Percentiles rank a stretch among this genome's conserved stretches.
These are phyloP conservation scores for Ypsolopha sequella DNA, from an alignment of 2,888 invertebrate genomes.

Conservation along the genomic window DNA sequence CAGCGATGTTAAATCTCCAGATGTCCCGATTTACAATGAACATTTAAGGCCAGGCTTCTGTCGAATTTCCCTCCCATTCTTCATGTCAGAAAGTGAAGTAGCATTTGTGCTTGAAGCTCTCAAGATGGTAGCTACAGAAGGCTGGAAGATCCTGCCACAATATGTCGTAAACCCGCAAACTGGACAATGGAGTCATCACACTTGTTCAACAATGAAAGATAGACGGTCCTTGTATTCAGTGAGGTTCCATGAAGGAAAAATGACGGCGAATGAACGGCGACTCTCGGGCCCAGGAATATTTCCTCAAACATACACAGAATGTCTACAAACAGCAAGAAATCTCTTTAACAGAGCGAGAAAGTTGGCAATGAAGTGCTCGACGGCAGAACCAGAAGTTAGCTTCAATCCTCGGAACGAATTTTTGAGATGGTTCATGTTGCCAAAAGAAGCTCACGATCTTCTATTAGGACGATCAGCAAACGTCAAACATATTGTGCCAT, in stretches of 20 bases:
- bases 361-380: conserved; percentile 79
- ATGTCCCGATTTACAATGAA: conserved; percentile 69
- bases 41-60: conserved; percentile 89
- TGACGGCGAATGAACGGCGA: conserved; percentile 79
- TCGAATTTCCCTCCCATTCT: conserved; percentile 87
- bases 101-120: conserved; percentile 87
- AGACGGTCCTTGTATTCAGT: conserved; percentile 86
- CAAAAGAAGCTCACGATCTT: conserved; percentile 86
- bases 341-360: conserved; percentile 83
- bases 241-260: conserved; percentile 80
- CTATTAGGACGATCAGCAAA: conserved; percentile 80
- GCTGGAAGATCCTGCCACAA: conserved; percentile 90
- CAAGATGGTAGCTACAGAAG: conserved; percentile 89
- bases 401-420: conserved; percentile 78
- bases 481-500: conserved; percentile 82
- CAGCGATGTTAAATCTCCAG: conserved; percentile 51
- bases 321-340: conserved; percentile 83
- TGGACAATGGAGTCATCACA: conserved; percentile 90
- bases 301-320: conserved; percentile 81
- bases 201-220: conserved; percentile 83
- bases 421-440: conserved; percentile 90
- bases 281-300: conserved; percentile 79
- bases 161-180: conserved; percentile 90
- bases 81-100: conserved; percentile 83
- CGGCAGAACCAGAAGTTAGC: conserved; percentile 79